Evolutionary conservation across 2,888 invertebrate species (phyloP), one percentile per base, ranked within the genome.

Genomic region (Heteropelma amictum): DNA sequence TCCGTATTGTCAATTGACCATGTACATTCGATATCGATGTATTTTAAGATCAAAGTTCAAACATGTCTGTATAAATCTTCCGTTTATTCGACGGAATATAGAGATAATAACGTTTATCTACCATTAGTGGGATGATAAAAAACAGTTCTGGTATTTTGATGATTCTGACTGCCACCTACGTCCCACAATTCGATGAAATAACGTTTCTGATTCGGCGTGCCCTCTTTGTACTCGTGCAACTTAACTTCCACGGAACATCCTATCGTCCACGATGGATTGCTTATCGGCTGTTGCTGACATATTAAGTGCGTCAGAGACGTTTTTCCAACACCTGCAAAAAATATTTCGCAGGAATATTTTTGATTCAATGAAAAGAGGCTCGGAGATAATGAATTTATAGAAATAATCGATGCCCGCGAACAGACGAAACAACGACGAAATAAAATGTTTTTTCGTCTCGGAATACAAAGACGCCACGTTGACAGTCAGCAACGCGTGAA

Each of bases 161-260:
- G 99, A 83, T 94, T 96, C 78, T 95, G 93, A 78, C 97, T 98
- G 0, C 99, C 99, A 3, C 99, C 99, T 63, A 99, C 93, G 88
- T 99, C 99, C 96, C 98, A 99, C 30, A 99, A 91, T 90, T 99
- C 99, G 21, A 99, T 92, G 88, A 98, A 98, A 88, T 94, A 98
- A 3, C 96, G 94, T 82, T 94, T 95, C 87, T 98, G 98, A 72
- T 94, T 93, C 17, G 96, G 95, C 0, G 97, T 98, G 1, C 98
- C 98, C 90, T 98, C 98, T 88, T 96, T 96, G 88, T 95, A 98
- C 87, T 97, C 96, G 86, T 98, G 98, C 54, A 98, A 90, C 91
- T 97, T 97, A 0, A 98, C 97, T 91, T 99, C 98, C 0, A 98
- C 95, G 1, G 97, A 95, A 88, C 98, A 98, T 1, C 99, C 99